Percentiles rank a stretch among this genome's conserved stretches.
Conservation (phyloP, 2,888 invertebrate species). For the Sussaba pulchella region DNA sequence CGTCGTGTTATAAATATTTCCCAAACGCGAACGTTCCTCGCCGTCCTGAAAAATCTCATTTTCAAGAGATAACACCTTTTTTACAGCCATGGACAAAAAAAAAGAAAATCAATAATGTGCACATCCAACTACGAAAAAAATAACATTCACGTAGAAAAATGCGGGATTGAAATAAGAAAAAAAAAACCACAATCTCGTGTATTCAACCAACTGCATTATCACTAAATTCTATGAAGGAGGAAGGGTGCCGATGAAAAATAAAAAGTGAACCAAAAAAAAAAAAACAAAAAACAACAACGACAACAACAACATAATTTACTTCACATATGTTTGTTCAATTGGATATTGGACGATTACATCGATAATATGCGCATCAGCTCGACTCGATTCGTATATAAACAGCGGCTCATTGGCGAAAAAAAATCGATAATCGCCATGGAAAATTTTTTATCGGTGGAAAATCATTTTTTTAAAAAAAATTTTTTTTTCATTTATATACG, state of each 20-base stretch:
- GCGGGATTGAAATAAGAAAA: no score
- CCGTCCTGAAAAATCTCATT: no score
- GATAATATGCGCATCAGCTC: constrained; percentile 48
- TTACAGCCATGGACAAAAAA: no score
- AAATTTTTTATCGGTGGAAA: background rate
- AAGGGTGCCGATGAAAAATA: constrained; percentile 39
- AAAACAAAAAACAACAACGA: constrained; percentile 29
- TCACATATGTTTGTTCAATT: constrained; percentile 57
- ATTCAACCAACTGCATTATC: background rate
- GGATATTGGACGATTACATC: constrained; percentile 58
- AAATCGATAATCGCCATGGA: constrained; percentile 1
- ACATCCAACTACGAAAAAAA: constrained; percentile 52
- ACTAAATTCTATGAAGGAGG: constrained; percentile 48
- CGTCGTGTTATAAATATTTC: no score
- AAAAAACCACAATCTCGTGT: constrained; percentile 36
- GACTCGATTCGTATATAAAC: constrained; percentile 43
- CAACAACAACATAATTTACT: constrained; percentile 59
- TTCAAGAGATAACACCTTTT: no score
- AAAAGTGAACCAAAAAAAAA: no score
- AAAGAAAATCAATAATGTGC: constrained; percentile 7
- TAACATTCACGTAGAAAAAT: constrained; percentile 10
- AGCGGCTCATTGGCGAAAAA: constrained; percentile 18
- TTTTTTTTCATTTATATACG: background rate
- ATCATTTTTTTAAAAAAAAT: constrained; percentile 6
- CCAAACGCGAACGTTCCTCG: no score